These are phyloP conservation scores for Euthynnus affinis DNA, from an alignment of 2,797 vertebrate genomes.

Conservation along the genomic window DNA sequence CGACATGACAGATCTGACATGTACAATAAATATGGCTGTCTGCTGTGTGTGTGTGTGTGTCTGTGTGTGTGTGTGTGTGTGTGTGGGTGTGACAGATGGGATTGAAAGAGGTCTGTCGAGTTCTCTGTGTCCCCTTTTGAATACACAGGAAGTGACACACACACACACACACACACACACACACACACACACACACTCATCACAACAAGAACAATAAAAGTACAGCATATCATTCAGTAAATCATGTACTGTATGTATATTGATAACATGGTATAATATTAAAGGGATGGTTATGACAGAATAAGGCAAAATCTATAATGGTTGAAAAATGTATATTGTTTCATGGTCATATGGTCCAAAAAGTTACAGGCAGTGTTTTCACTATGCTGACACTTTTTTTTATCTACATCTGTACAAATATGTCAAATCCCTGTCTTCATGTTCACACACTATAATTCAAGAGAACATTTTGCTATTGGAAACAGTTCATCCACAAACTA, in stretches of 20 bases:
- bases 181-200: constrained; percentile 17
- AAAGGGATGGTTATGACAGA: neutral
- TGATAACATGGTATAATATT: too few species aligned
- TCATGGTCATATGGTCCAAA: too few species aligned
- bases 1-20: constrained; percentile 84
- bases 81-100: constrained; percentile 75
- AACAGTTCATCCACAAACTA: neutral
- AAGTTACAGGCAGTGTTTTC: too few species aligned
- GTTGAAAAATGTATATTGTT: too few species aligned
- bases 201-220: neutral
- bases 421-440: too few species aligned
- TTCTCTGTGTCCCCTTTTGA: constrained; percentile 60
- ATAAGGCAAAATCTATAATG: too few species aligned
- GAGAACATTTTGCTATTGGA: neutral
- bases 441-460: neutral
- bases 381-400: too few species aligned
- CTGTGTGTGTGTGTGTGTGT: constrained; percentile 10
- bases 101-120: constrained; percentile 80
- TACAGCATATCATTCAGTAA: neutral
- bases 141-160: constrained; percentile 83
- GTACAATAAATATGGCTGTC: constrained; percentile 83
- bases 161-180: constrained; percentile 35
- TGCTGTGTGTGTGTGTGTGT: constrained; percentile 26
- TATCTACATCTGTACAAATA: too few species aligned
- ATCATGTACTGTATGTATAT: neutral